These are phyloP conservation scores for Pachymerium ferrugineum DNA, from an alignment of 2,888 invertebrate species.

Conservation along the genomic window DNA sequence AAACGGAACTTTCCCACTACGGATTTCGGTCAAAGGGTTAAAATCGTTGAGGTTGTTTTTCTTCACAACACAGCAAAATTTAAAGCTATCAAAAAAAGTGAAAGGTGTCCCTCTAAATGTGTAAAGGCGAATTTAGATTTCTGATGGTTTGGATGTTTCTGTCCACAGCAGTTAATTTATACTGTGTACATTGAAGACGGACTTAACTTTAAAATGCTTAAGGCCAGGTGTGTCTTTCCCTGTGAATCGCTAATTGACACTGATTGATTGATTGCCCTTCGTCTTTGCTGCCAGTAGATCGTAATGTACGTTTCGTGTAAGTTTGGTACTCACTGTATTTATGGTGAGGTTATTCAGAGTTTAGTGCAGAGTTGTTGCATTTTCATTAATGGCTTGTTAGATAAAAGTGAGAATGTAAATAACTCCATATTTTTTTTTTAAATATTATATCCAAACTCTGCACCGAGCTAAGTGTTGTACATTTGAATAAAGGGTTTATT, in stretches of 20 bases:
- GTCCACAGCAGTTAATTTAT: constrained; percentile 13
- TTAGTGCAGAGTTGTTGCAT: neutral
- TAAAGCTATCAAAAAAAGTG: constrained; percentile 8
- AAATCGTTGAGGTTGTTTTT: neutral
- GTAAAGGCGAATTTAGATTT: neutral
- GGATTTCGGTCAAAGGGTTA: neutral
- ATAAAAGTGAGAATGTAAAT: neutral
- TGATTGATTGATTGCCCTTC: constrained; percentile 4
- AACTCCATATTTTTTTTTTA: too few relatives aligned
- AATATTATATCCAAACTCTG: neutral
- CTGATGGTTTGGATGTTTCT: neutral
- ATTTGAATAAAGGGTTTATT: neutral
- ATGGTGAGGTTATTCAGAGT: neutral
- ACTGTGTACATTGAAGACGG: neutral
- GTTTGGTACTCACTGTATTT: constrained; percentile 3
- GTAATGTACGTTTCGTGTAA: constrained; percentile 13
- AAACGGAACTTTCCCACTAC: neutral
- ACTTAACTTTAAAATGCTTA: constrained; percentile 13
- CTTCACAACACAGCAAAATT: neutral
- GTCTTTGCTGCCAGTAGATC: neutral
- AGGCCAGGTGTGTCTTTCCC: neutral
- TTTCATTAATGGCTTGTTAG: neutral
- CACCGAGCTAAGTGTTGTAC: neutral
- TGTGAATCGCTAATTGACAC: constrained; percentile 3
- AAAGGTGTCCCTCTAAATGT: constrained; percentile 8